Conservation (phyloP, 2,797 vertebrate genomes). For the Coendou prehensilis region DNA sequence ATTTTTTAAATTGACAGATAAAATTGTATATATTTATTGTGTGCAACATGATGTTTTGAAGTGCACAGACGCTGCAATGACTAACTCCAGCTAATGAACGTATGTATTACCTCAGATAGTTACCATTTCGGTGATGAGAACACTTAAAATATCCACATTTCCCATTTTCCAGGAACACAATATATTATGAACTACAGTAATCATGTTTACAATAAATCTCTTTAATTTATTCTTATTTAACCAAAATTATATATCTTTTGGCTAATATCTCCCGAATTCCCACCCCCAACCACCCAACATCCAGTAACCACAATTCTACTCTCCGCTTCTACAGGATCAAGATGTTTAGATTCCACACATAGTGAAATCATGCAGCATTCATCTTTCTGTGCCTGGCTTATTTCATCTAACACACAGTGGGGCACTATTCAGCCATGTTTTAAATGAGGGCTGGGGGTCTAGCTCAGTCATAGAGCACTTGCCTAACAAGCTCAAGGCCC, state of each 20-base stretch:
- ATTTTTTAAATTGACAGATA: background rate
- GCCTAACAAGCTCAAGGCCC: background rate
- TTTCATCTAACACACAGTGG: background rate
- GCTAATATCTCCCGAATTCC: background rate
- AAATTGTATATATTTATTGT: background rate
- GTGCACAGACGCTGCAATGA: background rate
- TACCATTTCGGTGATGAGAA: slow-evolving; percentile 13
- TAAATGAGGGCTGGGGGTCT: background rate
- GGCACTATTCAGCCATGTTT: background rate
- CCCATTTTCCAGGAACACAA: background rate
- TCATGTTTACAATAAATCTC: background rate
- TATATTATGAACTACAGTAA: slow-evolving; percentile 36
- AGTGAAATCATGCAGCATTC: background rate
- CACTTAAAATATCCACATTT: slow-evolving; percentile 1
- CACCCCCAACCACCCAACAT: background rate
- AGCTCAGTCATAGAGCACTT: background rate
- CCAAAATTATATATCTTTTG: background rate
- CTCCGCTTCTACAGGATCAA: background rate
- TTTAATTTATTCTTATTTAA: background rate
- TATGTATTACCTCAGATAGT: background rate
- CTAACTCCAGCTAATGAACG: slow-evolving; percentile 16
- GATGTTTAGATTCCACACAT: background rate
- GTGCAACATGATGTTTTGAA: background rate
- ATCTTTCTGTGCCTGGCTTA: background rate
- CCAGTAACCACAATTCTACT: background rate